These are phyloP conservation scores for Crotalus helleri DNA, from an alignment of 2,113 vertebrate genomes.

Conservation along the genomic window DNA sequence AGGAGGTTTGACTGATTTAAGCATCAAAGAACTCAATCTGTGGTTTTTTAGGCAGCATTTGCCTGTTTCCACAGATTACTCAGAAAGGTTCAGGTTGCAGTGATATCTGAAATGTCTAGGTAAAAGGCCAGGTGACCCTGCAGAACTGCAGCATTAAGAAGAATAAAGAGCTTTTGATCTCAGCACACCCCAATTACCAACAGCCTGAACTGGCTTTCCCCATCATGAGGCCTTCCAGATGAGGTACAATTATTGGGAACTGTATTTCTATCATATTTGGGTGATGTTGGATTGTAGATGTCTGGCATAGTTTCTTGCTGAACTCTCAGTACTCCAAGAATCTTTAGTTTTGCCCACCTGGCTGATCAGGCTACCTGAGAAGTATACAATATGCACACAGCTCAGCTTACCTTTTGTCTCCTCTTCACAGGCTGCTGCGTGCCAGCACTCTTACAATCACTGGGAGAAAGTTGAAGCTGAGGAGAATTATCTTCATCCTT, in stretches of 20 bases:
- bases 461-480: conserved; percentile 48
- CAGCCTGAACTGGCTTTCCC: background rate
- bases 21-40: background rate
- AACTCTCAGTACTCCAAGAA: background rate
- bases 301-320: background rate
- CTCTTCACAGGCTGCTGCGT: conserved; percentile 80
- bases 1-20: background rate
- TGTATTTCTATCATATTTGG: background rate
- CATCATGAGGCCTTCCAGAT: background rate
- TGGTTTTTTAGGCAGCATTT: background rate
- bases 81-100: background rate
- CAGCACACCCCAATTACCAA: background rate
- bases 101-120: background rate
- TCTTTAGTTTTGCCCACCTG: background rate
- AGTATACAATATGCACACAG: background rate
- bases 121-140: background rate
- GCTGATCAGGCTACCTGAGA: background rate
- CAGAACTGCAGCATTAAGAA: background rate
- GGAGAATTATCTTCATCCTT: conserved; percentile 58
- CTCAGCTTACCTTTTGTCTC: conserved; percentile 84
- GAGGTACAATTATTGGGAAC: background rate
- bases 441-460: conserved; percentile 58
- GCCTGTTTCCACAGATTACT: background rate
- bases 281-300: background rate
- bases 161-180: background rate